Base-by-base conservation (phyloP, 2,888 invertebrate genomes). In the Piscicola geometra region DNA sequence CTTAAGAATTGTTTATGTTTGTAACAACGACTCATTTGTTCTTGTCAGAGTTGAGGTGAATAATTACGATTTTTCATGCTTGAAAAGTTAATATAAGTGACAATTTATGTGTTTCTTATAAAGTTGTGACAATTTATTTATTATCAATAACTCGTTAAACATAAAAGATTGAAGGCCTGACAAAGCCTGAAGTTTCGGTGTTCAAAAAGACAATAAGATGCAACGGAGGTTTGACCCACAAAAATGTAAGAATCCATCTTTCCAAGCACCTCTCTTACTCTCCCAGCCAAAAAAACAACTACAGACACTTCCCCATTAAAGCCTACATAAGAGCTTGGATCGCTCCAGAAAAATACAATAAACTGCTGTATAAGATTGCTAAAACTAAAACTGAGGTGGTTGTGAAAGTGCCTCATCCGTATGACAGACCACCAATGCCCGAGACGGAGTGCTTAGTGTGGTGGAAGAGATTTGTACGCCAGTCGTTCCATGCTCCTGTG, bases 391-490 rank as follows among this genome's bases (percentile, higher is more conserved):
- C 36, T 35, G 68, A 73, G 33, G 28, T 75, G 5, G 32, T 21
- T 21, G 41, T 74, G 5, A 50, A 25, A n/a, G 28, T 77, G 47
- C 69, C 64, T 12, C 36, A 35, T 1, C 74, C 77, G 18, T 76
- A 71, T 47, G 69, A 76, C 32, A 75, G 78, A 50, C 71, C 71
- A 21, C 33, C 12, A 25, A 32, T 71, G n/a, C 76, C 76, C 18
- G 1, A 30, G 5, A 71, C 35, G n/a, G 21, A n/a, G 18, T 78
- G 77, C 56, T 50, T 47, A 33, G 28, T 36, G 32, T 78, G 78
- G 78, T 77, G 73, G 74, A 25, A n/a, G 33, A 25, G 21, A 18
- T 21, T 75, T 15, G 32, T 56, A 52, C 32, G 35, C 12, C 60
- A 52, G 28, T 15, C 18, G 15, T 72, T 52, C 5, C 76, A 76